Conservation (phyloP, 2,888 invertebrate species). For the Ichneumoninae sp. region DNA sequence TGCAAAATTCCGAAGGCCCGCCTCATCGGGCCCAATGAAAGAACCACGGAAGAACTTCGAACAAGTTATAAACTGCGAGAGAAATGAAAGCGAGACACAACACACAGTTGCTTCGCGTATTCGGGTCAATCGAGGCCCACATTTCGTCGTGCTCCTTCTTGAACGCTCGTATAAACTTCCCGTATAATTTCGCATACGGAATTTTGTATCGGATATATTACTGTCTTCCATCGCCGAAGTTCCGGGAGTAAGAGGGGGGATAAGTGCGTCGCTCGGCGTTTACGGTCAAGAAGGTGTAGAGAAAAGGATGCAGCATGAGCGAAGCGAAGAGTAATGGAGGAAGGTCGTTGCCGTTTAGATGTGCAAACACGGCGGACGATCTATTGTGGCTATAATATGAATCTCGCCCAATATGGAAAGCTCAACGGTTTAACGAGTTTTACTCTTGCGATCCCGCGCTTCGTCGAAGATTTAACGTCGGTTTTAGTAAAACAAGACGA, state of each 20-base stretch:
- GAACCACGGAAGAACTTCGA: neutral
- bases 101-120: slow-evolving; percentile 62
- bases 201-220: slow-evolving; percentile 6
- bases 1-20: too few relatives aligned
- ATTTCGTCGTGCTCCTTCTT: slow-evolving; percentile 47
- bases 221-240: neutral
- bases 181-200: slow-evolving; percentile 39
- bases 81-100: slow-evolving; percentile 66
- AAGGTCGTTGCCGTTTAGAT: slow-evolving; percentile 50
- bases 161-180: slow-evolving; percentile 13
- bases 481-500: slow-evolving; percentile 42
- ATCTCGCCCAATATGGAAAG: slow-evolving; percentile 40
- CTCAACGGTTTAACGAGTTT: slow-evolving; percentile 57
- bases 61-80: slow-evolving; percentile 9
- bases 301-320: neutral
- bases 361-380: slow-evolving; percentile 3
- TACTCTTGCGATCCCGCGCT: slow-evolving; percentile 41
- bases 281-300: neutral
- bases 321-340: slow-evolving; percentile 3
- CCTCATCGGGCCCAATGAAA: neutral
- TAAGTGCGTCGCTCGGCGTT: neutral
- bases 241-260: neutral
- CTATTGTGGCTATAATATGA: slow-evolving; percentile 39
- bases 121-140: slow-evolving; percentile 65
- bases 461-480: slow-evolving; percentile 52